Conservation (phyloP, 1,140 invertebrate genomes). For the Acromyrmex charruanus region DNA sequence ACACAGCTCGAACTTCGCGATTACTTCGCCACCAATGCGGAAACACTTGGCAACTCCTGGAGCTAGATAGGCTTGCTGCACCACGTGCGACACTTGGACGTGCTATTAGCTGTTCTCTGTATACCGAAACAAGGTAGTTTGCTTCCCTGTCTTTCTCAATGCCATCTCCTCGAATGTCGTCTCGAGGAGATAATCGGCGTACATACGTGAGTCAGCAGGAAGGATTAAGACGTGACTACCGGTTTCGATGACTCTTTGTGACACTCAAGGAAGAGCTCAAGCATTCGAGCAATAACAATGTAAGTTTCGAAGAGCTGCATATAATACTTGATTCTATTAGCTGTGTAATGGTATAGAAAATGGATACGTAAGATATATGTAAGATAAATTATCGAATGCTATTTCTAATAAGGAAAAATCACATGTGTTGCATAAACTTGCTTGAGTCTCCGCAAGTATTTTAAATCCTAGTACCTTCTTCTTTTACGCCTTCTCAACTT, state of each 20-base stretch:
- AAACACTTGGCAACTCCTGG: constrained; percentile 59
- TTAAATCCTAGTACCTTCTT: not conserved
- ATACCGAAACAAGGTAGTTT: constrained; percentile 31
- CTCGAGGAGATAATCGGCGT: constrained; percentile 39
- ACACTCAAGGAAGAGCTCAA: not conserved
- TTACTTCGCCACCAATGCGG: constrained; percentile 54
- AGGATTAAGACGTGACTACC: constrained; percentile 33
- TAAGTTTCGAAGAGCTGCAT: not conserved
- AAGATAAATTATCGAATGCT: not conserved
- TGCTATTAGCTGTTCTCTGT: constrained; percentile 37
- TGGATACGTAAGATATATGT: not conserved
- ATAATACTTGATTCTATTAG: not conserved
- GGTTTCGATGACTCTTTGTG: constrained; percentile 16
- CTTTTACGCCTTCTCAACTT: not conserved
- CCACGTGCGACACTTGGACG: constrained; percentile 21
- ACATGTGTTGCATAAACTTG: not conserved
- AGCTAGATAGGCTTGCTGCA: constrained; percentile 13
- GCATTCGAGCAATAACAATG: not conserved
- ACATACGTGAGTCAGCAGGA: constrained; percentile 7
- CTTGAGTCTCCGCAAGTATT: not conserved
- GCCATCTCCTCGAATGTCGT: not conserved
- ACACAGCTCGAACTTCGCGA: constrained; percentile 31
- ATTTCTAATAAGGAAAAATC: not conserved
- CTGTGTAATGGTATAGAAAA: not conserved
- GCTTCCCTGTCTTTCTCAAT: constrained; percentile 15